Percentiles rank a stretch among this genome's conserved stretches.
phyloP scores from a whole-genome alignment of 2,888 invertebrate genomes.

The Conops quadrifasciatus region DNA sequence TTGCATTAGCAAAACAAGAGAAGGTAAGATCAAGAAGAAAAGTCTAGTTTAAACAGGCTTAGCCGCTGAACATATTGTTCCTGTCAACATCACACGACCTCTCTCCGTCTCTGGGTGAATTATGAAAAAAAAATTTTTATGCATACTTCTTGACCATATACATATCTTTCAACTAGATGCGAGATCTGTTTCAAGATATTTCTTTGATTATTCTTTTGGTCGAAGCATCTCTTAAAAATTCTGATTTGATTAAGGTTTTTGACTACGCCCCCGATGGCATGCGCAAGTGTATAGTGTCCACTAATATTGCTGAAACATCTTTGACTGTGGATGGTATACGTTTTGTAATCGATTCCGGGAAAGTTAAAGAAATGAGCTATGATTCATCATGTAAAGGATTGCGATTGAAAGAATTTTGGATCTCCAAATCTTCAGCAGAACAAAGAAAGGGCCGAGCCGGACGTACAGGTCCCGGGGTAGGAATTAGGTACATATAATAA shows the following conservation, averaged over 20 bases:
- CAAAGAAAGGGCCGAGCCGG: constrained; percentile 97
- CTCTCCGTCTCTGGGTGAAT: no score
- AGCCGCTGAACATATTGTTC: no score
- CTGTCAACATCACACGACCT: no score
- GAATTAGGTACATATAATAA: neutral
- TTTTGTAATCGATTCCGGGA: constrained; percentile 97
- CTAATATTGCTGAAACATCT: constrained; percentile 98
- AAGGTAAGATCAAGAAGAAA: constrained; percentile 70
- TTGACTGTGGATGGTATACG: constrained; percentile 98
- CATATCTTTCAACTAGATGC: no score
- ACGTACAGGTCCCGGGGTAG: constrained; percentile 88
- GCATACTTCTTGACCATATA: no score
- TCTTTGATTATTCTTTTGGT: no score
- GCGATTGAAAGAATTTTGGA: constrained; percentile 91
- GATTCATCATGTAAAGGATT: constrained; percentile 91
- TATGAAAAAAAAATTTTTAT: no score
- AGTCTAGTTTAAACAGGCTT: no score
- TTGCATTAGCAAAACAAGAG: constrained; percentile 95
- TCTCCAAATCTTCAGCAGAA: constrained; percentile 96
- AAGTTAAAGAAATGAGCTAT: constrained; percentile 96
- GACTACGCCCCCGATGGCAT: constrained; percentile 94
- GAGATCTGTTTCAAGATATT: no score
- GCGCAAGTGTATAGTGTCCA: constrained; percentile 95
- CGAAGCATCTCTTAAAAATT: no score
- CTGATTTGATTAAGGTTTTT: constrained; percentile 71